These are phyloP conservation scores for Petrocephalus zakoni DNA, from an alignment of 2,113 vertebrate species.

Conservation along the genomic window DNA sequence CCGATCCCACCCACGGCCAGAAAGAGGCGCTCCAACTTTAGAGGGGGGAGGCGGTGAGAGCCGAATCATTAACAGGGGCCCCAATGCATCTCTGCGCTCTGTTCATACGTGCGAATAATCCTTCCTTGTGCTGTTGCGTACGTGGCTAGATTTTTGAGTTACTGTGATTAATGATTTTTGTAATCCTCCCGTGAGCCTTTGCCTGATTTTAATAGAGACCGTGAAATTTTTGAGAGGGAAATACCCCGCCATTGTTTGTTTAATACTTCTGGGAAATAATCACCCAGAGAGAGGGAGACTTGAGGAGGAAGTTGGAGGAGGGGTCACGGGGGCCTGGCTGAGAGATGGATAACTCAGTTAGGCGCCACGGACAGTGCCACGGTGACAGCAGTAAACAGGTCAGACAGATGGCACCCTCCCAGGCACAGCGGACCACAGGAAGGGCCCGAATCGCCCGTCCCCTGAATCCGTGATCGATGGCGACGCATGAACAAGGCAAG, in stretches of 20 bases:
- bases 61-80: not conserved
- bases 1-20: not conserved
- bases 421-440: conserved; percentile 34
- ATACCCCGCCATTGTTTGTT: conserved; percentile 17
- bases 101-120: not conserved
- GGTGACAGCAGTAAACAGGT: conserved; percentile 50
- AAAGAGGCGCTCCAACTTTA: not conserved
- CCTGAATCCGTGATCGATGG: conserved; percentile 41
- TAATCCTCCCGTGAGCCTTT: not conserved
- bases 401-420: conserved; percentile 41
- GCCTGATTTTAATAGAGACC: not conserved
- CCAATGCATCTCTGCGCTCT: not conserved
- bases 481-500: conserved; percentile 20
- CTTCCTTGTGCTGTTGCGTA: not conserved
- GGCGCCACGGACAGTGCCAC: conserved; percentile 45
- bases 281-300: conserved; percentile 48
- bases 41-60: not conserved
- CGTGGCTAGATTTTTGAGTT: not conserved
- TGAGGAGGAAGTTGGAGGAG: conserved; percentile 41
- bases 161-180: not conserved
- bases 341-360: conserved; percentile 53
- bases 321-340: conserved; percentile 23
- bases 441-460: conserved; percentile 31
- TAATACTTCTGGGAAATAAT: conserved; percentile 47
- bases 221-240: not conserved